These are phyloP conservation scores for Paradoxurus hermaphroditus DNA, from an alignment of 2,113 vertebrate species.

Conservation along the genomic window DNA sequence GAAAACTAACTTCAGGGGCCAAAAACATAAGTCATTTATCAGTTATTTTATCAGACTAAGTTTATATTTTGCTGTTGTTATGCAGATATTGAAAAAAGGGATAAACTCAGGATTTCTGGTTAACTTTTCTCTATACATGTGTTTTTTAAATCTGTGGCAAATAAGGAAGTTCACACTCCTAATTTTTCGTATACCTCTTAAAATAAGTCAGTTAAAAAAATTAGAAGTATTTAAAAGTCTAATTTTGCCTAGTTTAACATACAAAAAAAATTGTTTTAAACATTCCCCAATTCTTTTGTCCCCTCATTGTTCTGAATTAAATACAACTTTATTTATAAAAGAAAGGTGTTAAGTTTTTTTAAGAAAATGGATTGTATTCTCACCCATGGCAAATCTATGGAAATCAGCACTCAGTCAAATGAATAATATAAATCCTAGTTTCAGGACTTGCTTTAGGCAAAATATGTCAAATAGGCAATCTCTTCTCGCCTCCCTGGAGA, in stretches of 20 bases:
- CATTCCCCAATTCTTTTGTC: background rate
- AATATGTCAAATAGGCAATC: constrained; percentile 35
- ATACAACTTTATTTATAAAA: constrained; percentile 38
- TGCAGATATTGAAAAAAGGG: background rate
- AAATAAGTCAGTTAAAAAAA: background rate
- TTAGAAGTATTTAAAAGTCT: background rate
- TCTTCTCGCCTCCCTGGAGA: constrained; percentile 24
- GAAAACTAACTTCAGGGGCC: background rate
- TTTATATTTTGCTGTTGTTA: background rate
- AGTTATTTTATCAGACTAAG: background rate
- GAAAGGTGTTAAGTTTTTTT: background rate
- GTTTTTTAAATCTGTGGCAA: background rate
- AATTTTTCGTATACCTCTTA: background rate
- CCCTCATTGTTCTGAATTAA: constrained; percentile 7
- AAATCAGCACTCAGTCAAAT: constrained; percentile 46
- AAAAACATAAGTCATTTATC: background rate
- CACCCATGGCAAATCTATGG: constrained; percentile 35
- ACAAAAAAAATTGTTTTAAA: background rate
- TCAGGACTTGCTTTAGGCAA: constrained; percentile 69
- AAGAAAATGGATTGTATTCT: constrained; percentile 28
- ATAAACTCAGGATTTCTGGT: background rate
- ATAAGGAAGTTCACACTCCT: background rate
- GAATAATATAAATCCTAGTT: constrained; percentile 51
- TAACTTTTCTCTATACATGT: background rate
- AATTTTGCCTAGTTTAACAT: background rate